These are phyloP conservation scores for Spisula solida DNA, from an alignment of 2,888 invertebrate species.

Conservation along the genomic window DNA sequence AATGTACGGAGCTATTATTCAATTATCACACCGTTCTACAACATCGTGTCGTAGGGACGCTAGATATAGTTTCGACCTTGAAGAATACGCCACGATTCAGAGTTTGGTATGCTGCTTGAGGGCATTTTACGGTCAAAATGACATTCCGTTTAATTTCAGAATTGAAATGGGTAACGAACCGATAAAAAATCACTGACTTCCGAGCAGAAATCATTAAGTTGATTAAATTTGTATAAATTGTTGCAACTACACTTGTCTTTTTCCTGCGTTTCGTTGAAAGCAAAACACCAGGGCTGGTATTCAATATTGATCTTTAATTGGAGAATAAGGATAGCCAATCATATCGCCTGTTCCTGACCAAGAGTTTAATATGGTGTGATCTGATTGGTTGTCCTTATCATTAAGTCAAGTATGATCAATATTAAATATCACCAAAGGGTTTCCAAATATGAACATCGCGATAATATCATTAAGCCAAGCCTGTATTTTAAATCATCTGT, in stretches of 20 bases:
- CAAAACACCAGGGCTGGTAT: not conserved
- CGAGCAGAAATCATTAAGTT: not conserved
- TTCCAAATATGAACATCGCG: not conserved
- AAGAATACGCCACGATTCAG: not conserved
- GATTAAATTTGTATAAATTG: not conserved
- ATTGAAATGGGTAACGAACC: not conserved
- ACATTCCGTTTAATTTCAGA: not conserved
- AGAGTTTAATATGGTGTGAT: too few relatives aligned
- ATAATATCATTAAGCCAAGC: not conserved
- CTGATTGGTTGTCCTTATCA: too few relatives aligned
- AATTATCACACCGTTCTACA: too few relatives aligned
- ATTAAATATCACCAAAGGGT: too few relatives aligned
- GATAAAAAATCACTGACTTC: not conserved
- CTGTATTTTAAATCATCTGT: constrained; percentile 1
- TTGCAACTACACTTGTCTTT: not conserved
- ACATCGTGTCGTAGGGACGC: not conserved
- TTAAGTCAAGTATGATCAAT: too few relatives aligned
- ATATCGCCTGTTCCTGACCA: too few relatives aligned
- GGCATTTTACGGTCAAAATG: not conserved
- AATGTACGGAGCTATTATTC: too few relatives aligned
- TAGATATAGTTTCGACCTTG: not conserved
- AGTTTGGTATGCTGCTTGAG: not conserved
- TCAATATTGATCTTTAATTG: too few relatives aligned
- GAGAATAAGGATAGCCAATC: too few relatives aligned
- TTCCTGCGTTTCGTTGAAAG: not conserved